phyloP scores from a whole-genome alignment of 64 coral and sea anemone species.

The Orbicella faveolata region DNA sequence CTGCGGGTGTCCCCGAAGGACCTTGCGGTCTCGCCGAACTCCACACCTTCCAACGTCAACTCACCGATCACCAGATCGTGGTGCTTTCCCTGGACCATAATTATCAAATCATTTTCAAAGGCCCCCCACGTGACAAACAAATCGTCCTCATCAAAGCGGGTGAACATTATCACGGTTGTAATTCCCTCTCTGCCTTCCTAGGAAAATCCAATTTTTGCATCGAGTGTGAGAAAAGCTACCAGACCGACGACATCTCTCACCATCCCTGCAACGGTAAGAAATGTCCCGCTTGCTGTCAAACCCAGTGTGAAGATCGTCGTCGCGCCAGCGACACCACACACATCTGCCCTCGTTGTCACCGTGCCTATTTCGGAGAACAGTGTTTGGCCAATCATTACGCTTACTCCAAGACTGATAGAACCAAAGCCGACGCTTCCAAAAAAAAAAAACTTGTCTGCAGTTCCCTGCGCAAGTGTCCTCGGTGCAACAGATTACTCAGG shows the following conservation, averaged over 20 bases:
- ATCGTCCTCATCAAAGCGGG: conserved; percentile 27
- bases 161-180: conserved; percentile 40
- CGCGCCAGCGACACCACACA: no score
- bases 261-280: not conserved
- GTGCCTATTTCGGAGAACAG: not conserved
- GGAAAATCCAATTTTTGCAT: not conserved
- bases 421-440: not conserved
- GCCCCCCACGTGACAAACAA: not conserved
- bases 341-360: not conserved
- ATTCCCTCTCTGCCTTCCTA: conserved; percentile 33
- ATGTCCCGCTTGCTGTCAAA: not conserved
- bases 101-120: conserved; percentile 37
- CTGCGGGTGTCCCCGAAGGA: conserved; percentile 13
- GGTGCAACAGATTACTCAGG: not conserved
- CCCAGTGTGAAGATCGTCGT: not conserved
- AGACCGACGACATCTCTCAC: not conserved
- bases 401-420: no score
- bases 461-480: not conserved
- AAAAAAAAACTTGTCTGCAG: not conserved
- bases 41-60: conserved; percentile 33
- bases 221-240: not conserved
- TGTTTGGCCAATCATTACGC: not conserved
- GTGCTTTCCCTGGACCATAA: conserved; percentile 43
- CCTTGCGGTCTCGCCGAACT: conserved; percentile 60
- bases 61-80: conserved; percentile 39